Conservation (phyloP, 2,113 vertebrate genomes). For the Petaurus breviceps region DNA sequence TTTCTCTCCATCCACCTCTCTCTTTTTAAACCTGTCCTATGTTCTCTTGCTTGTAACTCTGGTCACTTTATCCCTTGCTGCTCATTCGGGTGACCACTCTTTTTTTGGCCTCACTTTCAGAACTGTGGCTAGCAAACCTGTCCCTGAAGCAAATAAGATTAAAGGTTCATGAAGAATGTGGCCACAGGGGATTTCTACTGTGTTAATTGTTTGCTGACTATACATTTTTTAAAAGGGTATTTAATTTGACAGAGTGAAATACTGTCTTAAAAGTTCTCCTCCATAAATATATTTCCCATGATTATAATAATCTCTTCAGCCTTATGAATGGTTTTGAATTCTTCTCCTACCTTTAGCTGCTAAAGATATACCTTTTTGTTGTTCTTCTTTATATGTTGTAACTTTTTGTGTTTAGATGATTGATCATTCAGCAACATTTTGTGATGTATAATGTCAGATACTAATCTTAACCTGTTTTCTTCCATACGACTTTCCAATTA, state of each 20-base stretch:
- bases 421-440: background rate
- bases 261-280: no score
- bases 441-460: background rate
- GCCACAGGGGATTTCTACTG: background rate
- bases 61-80: background rate
- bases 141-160: background rate
- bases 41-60: background rate
- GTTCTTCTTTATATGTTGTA: background rate
- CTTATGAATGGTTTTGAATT: background rate
- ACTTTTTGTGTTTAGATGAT: background rate
- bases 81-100: background rate
- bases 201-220: background rate
- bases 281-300: background rate
- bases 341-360: background rate
- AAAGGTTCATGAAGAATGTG: background rate
- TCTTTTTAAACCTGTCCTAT: no score
- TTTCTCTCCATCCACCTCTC: no score
- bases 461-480: background rate
- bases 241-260: background rate
- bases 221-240: background rate
- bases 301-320: background rate
- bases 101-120: background rate
- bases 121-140: background rate
- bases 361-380: background rate
- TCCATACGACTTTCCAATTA: background rate